phyloP scores from a whole-genome alignment of 2,113 vertebrate species.

The Chloropsis cyanopogon region DNA sequence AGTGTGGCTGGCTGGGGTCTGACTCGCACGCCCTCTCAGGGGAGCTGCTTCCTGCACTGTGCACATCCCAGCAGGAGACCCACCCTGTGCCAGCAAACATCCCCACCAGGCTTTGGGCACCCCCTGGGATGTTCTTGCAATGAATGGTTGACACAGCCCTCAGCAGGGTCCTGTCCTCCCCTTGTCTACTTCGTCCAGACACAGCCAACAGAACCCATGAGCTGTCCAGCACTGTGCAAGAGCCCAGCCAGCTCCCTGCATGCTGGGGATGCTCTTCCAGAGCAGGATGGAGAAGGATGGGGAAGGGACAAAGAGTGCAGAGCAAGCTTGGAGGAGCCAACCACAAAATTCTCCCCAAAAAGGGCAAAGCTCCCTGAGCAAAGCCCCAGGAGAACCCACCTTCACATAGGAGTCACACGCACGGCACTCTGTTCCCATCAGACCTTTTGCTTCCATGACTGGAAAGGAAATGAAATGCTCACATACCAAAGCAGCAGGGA shows the following conservation, averaged over 20 bases:
- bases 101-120: not conserved
- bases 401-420: constrained; percentile 81
- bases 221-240: rapidly evolving
- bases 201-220: not conserved
- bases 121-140: not conserved
- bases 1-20: not conserved
- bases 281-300: not conserved
- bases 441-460: constrained; percentile 84
- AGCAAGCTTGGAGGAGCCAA: not conserved
- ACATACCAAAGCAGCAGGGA: not conserved
- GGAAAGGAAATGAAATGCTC: constrained; percentile 10
- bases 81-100: not conserved
- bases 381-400: constrained; percentile 59
- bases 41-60: not conserved
- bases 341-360: not conserved
- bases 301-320: not conserved
- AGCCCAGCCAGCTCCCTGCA: not conserved
- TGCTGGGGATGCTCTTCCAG: not conserved
- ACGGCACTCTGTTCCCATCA: constrained; percentile 57
- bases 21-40: rapidly evolving
- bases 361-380: not conserved
- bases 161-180: not conserved
- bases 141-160: not conserved
- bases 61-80: not conserved
- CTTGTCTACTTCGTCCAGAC: not conserved